phyloP scores from a whole-genome alignment of 1,140 invertebrate genomes.

The Drosophila busckii region DNA sequence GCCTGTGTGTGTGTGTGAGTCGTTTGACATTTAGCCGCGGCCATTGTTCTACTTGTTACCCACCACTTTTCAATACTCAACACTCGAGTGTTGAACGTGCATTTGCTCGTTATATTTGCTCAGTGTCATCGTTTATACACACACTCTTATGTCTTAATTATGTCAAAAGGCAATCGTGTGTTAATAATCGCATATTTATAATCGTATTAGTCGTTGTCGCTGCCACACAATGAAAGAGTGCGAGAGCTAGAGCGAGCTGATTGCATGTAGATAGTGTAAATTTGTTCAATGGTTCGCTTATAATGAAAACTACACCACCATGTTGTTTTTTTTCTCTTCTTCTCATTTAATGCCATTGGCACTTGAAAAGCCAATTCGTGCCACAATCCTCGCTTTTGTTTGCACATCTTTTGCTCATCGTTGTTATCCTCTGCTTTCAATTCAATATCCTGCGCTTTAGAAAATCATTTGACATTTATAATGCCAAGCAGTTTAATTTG shows the following conservation, averaged over 20 bases:
- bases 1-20: constrained; percentile 26
- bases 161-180: constrained; percentile 71
- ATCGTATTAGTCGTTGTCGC: constrained; percentile 59
- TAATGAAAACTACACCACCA: constrained; percentile 52
- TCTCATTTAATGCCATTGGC: too few relatives aligned
- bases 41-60: constrained; percentile 57
- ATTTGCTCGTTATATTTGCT: constrained; percentile 43
- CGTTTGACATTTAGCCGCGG: constrained; percentile 50
- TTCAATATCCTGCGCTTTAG: background rate
- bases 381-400: constrained; percentile 6
- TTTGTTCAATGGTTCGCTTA: constrained; percentile 67
- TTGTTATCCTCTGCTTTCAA: constrained; percentile 2
- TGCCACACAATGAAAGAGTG: constrained; percentile 33
- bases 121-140: constrained; percentile 27
- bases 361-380: too few relatives aligned
- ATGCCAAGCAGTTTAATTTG: constrained; percentile 22
- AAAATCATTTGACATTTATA: constrained; percentile 45
- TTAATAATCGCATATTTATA: constrained; percentile 77
- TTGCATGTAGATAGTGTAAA: constrained; percentile 28
- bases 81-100: constrained; percentile 11
- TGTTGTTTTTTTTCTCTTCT: constrained; percentile 68
- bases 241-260: background rate
- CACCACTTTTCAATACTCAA: constrained; percentile 1
- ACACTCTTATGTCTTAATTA: constrained; percentile 66
- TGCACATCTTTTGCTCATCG: constrained; percentile 22